These are phyloP conservation scores for Chaitophorus viminalis DNA, from an alignment of 2,888 invertebrate genomes.

Conservation along the genomic window DNA sequence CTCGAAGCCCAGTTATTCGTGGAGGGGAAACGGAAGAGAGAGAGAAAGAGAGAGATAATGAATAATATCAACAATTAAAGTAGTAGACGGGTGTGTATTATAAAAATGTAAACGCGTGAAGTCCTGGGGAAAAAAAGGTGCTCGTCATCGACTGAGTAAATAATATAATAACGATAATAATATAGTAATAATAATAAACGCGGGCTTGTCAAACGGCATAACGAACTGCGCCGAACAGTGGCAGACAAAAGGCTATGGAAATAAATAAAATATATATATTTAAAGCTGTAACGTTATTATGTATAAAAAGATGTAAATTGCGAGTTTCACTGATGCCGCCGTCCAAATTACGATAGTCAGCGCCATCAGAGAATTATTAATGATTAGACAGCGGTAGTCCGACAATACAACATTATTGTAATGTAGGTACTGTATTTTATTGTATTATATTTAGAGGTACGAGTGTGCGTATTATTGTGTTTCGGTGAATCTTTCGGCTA, in stretches of 20 bases:
- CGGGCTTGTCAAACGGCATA: constrained; percentile 44
- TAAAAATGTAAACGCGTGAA: background rate
- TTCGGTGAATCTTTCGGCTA: background rate
- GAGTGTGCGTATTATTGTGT: background rate
- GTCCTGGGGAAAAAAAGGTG: constrained; percentile 29
- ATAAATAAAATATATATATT: background rate
- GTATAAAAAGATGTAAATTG: constrained; percentile 19
- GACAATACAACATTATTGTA: background rate
- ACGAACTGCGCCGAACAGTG: constrained; percentile 39
- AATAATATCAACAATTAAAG: background rate
- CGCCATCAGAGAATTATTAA: constrained; percentile 29
- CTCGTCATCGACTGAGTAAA: constrained; percentile 38
- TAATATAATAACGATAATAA: constrained; percentile 40
- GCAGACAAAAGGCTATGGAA: constrained; percentile 21
- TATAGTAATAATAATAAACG: background rate
- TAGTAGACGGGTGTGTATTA: constrained; percentile 24
- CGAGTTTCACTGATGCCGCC: constrained; percentile 37
- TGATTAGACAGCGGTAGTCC: background rate
- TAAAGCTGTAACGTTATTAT: background rate
- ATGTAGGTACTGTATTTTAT: background rate
- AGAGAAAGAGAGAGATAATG: background rate
- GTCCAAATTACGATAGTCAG: constrained; percentile 50
- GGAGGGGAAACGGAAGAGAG: constrained; percentile 2
- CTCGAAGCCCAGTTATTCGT: background rate
- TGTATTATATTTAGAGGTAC: background rate